Conservation (phyloP, 2,113 vertebrate genomes). For the Nanorana parkeri region DNA sequence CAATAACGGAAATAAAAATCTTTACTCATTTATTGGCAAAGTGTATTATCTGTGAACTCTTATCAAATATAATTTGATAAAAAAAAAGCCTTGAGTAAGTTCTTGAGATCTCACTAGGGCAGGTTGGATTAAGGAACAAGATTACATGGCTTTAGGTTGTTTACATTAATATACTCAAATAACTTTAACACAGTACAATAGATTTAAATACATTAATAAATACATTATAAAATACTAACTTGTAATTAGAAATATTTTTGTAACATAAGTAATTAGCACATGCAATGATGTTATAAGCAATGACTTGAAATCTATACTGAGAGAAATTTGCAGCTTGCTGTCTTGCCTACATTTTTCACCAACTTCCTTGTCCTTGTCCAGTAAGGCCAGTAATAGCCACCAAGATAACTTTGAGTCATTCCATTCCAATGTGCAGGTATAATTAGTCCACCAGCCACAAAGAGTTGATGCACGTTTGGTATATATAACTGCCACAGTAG, state of each 20-base stretch:
- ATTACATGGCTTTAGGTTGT: slow-evolving; percentile 4
- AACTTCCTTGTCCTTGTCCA: too few species aligned
- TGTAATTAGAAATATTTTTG: background rate
- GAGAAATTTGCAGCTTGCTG: too few species aligned
- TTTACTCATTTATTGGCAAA: slow-evolving; percentile 13
- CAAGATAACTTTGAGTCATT: too few species aligned
- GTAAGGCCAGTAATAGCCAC: too few species aligned
- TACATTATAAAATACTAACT: background rate
- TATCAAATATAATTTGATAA: slow-evolving; percentile 17
- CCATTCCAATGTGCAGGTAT: too few species aligned
- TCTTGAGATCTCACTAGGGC: background rate
- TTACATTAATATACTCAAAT: background rate
- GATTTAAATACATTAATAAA: background rate
- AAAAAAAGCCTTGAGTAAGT: slow-evolving; percentile 8
- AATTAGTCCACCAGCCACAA: too few species aligned
- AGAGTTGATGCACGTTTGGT: too few species aligned
- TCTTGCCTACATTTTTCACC: too few species aligned
- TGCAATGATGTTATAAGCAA: background rate
- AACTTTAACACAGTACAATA: background rate
- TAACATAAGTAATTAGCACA: background rate
- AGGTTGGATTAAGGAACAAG: slow-evolving; percentile 21
- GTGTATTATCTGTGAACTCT: slow-evolving; percentile 25
- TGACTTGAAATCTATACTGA: background rate
- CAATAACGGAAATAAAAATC: slow-evolving; percentile 13
- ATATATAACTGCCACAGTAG: too few species aligned